These are phyloP conservation scores for Chelidonichthys spinosus DNA, from an alignment of 2,797 vertebrate species.

Conservation along the genomic window DNA sequence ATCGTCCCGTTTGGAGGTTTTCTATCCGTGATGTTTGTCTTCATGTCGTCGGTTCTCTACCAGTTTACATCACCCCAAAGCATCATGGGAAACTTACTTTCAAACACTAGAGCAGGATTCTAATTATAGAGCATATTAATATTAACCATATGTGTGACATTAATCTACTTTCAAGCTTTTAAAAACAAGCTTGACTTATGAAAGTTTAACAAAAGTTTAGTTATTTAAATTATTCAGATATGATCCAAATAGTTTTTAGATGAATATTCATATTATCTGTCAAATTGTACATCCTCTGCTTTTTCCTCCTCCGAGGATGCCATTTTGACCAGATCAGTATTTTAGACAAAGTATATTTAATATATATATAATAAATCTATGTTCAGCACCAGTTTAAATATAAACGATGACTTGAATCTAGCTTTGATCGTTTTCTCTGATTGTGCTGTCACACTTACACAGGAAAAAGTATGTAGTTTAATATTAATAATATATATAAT, in stretches of 20 bases:
- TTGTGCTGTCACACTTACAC: neutral
- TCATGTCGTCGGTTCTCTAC: too few relatives aligned
- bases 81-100: neutral
- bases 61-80: neutral
- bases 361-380: neutral
- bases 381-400: slow-evolving; percentile 4
- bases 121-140: neutral
- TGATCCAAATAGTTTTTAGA: slow-evolving; percentile 7
- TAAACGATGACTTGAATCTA: slow-evolving; percentile 47
- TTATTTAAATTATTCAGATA: neutral
- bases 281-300: slow-evolving; percentile 6
- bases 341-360: slow-evolving; percentile 7
- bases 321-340: slow-evolving; percentile 60
- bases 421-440: slow-evolving; percentile 11
- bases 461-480: too few relatives aligned
- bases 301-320: slow-evolving; percentile 3
- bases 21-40: too few relatives aligned
- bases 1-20: too few relatives aligned
- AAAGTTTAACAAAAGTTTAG: neutral
- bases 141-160: neutral
- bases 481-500: too few relatives aligned
- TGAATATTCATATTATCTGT: slow-evolving; percentile 7
- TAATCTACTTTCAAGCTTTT: neutral
- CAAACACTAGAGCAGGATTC: neutral
- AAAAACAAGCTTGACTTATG: neutral